These are phyloP conservation scores for Ganaspis brasiliensis DNA, from an alignment of 2,888 invertebrate species.

Conservation along the genomic window DNA sequence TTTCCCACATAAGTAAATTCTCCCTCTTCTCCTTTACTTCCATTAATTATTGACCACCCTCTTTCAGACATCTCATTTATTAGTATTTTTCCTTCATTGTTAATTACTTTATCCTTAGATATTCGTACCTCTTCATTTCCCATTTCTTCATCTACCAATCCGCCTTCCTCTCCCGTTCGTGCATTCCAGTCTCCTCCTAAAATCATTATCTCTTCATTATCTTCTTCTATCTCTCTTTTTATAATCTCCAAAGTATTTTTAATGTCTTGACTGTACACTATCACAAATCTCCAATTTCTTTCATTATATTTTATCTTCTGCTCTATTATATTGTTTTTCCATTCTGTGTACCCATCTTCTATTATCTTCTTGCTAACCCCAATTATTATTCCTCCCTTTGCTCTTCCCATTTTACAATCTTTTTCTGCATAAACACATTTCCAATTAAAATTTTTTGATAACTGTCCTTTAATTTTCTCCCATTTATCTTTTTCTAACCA, in stretches of 20 bases:
- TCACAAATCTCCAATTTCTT: no score
- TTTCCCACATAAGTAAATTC: constrained; percentile 54
- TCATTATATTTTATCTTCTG: no score
- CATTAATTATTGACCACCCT: constrained; percentile 54
- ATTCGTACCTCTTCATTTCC: constrained; percentile 30
- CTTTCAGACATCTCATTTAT: constrained; percentile 43
- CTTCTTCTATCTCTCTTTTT: neutral
- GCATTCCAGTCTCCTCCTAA: constrained; percentile 52
- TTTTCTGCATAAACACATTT: constrained; percentile 37
- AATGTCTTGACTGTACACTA: no score
- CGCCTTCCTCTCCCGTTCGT: constrained; percentile 48
- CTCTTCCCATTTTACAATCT: constrained; percentile 53
- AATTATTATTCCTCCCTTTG: constrained; percentile 54
- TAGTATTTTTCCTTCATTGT: constrained; percentile 45
- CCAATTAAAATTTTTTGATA: constrained; percentile 53
- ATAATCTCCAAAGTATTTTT: no score
- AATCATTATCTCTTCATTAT: constrained; percentile 29
- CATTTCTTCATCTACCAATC: neutral
- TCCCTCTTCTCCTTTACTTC: constrained; percentile 42
- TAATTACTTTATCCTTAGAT: constrained; percentile 43
- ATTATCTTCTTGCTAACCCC: constrained; percentile 47
- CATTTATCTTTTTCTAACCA: constrained; percentile 59
- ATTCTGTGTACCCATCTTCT: no score
- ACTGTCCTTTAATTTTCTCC: constrained; percentile 34
- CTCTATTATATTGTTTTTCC: no score